Evolutionary conservation across 2,888 invertebrate species (phyloP).

Genomic region (Zeuzera pyrina): DNA sequence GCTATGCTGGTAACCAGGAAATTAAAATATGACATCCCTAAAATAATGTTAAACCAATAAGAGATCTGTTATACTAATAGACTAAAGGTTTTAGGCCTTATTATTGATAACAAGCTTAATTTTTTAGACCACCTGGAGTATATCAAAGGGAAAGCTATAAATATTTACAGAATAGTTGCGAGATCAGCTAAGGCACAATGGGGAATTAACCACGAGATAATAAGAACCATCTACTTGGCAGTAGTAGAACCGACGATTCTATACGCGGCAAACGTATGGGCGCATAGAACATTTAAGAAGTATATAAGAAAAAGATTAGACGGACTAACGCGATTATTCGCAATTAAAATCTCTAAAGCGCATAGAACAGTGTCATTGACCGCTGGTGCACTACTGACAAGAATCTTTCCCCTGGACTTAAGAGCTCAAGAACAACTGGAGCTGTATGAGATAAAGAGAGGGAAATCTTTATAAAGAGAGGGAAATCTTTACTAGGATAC

Average conservation of each 20-base stretch:
- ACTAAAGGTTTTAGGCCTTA: too few relatives aligned
- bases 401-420: too few relatives aligned
- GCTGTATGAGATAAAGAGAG: slow-evolving; percentile 1
- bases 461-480: too few relatives aligned
- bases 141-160: slow-evolving; percentile 3
- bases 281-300: neutral
- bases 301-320: neutral
- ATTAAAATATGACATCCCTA: too few relatives aligned
- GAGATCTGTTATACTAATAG: too few relatives aligned
- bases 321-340: neutral
- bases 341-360: slow-evolving; percentile 1
- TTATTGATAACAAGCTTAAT: slow-evolving; percentile 4
- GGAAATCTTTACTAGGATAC: too few relatives aligned
- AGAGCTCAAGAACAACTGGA: neutral
- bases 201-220: too few relatives aligned
- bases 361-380: neutral
- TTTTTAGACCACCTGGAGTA: slow-evolving; percentile 5
- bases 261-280: too few relatives aligned
- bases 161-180: slow-evolving; percentile 6
- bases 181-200: slow-evolving; percentile 4
- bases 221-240: slow-evolving; percentile 5
- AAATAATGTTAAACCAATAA: too few relatives aligned
- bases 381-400: too few relatives aligned
- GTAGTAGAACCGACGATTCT: too few relatives aligned
- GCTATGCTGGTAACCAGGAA: too few relatives aligned